phyloP scores from a whole-genome alignment of 2,888 invertebrate genomes.

The Petrolisthes cinctipes region DNA sequence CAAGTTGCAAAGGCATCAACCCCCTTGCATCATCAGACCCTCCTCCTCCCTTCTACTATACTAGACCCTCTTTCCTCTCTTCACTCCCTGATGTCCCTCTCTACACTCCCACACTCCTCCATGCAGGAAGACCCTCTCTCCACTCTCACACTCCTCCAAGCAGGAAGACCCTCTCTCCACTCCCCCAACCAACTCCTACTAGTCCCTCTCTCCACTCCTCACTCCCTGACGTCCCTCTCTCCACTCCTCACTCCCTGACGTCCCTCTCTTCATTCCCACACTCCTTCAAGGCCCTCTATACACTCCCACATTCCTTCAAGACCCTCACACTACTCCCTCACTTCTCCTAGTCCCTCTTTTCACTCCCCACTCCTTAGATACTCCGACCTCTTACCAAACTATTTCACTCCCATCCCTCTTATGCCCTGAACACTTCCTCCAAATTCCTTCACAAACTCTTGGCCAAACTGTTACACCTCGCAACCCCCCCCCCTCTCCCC shows the following conservation, averaged over 20 bases:
- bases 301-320: background rate
- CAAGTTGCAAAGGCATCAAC: no score
- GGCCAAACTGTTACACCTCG: background rate
- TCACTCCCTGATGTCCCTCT: background rate
- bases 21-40: background rate
- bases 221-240: background rate
- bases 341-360: background rate
- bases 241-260: background rate
- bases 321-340: background rate
- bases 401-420: background rate
- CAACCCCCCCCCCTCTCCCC: background rate
- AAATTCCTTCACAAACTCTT: background rate
- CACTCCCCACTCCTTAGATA: background rate
- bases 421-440: background rate
- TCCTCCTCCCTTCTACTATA: background rate
- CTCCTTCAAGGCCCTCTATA: background rate
- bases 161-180: background rate
- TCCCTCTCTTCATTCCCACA: background rate
- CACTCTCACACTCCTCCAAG: slow-evolving; percentile 4
- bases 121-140: background rate
- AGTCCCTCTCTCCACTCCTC: background rate
- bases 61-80: background rate
- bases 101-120: background rate
- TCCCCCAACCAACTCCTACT: background rate
- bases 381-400: background rate